phyloP scores from a whole-genome alignment of 2,113 vertebrate genomes.

The Oncorhynchus clarkii region DNA sequence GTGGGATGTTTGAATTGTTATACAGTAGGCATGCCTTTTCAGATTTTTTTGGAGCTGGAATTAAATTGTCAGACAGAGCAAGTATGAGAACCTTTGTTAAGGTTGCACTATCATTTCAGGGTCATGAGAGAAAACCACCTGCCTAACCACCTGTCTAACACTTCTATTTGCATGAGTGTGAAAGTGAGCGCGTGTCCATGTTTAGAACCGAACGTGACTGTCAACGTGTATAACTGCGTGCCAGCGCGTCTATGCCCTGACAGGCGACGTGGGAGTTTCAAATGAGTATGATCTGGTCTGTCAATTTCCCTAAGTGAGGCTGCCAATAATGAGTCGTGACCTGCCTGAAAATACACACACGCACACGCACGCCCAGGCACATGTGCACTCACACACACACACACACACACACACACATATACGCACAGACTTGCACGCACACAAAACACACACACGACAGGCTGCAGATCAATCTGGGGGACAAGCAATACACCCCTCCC shows the following conservation, averaged over 20 bases:
- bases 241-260: slow-evolving; percentile 3
- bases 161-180: too few species aligned
- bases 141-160: too few species aligned
- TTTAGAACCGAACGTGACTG: too few species aligned
- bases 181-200: too few species aligned
- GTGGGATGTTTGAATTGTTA: too few species aligned
- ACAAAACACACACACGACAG: not conserved
- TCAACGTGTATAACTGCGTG: slow-evolving; percentile 4
- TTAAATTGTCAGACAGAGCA: too few species aligned
- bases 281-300: slow-evolving; percentile 50
- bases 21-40: not conserved
- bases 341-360: slow-evolving; percentile 47
- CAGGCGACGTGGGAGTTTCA: slow-evolving; percentile 25
- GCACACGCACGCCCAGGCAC: not conserved
- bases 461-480: too few species aligned
- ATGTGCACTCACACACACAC: not conserved
- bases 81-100: too few species aligned
- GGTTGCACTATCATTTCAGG: too few species aligned
- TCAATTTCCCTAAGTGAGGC: slow-evolving; percentile 64
- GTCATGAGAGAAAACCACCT: too few species aligned
- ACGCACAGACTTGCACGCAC: slow-evolving; percentile 8
- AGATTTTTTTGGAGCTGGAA: too few species aligned
- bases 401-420: not conserved
- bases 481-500: slow-evolving; percentile 28
- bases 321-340: slow-evolving; percentile 63